These are phyloP conservation scores for Orestias chungarensis DNA, from an alignment of 2,797 vertebrate genomes.

Conservation along the genomic window DNA sequence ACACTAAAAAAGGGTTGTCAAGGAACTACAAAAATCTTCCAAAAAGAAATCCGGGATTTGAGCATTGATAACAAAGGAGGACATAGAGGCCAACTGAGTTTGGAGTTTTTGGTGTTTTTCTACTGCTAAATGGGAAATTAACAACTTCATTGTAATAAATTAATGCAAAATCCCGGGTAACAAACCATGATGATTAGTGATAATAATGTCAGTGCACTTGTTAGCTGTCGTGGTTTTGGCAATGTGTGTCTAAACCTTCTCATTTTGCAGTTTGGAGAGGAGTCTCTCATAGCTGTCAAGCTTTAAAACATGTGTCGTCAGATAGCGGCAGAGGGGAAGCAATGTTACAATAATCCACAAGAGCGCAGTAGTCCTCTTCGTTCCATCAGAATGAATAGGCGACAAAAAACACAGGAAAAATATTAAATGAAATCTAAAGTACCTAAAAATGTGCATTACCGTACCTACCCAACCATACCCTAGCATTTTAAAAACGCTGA, in stretches of 20 bases:
- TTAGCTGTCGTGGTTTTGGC: conserved; percentile 32
- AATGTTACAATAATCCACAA: conserved; percentile 54
- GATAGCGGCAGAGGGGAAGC: conserved; percentile 11
- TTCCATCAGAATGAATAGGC: conserved; percentile 11
- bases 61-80: background rate
- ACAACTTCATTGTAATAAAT: conserved; percentile 36
- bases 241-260: conserved; percentile 5
- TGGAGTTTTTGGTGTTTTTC: background rate
- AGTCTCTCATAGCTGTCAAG: conserved; percentile 41
- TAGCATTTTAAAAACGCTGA: conserved; percentile 4
- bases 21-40: background rate
- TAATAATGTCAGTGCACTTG: conserved; percentile 30
- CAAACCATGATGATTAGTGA: conserved; percentile 28
- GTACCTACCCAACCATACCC: background rate
- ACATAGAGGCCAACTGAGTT: background rate
- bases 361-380: conserved; percentile 58
- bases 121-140: conserved; percentile 7
- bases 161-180: conserved; percentile 30
- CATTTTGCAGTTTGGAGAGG: conserved; percentile 45
- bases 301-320: conserved; percentile 18
- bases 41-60: background rate
- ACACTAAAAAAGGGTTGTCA: background rate
- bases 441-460: background rate
- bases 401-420: background rate
- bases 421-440: background rate